Base-by-base conservation (phyloP, 64 coral and sea anemone genomes). In the Actinia tenebrosa region DNA sequence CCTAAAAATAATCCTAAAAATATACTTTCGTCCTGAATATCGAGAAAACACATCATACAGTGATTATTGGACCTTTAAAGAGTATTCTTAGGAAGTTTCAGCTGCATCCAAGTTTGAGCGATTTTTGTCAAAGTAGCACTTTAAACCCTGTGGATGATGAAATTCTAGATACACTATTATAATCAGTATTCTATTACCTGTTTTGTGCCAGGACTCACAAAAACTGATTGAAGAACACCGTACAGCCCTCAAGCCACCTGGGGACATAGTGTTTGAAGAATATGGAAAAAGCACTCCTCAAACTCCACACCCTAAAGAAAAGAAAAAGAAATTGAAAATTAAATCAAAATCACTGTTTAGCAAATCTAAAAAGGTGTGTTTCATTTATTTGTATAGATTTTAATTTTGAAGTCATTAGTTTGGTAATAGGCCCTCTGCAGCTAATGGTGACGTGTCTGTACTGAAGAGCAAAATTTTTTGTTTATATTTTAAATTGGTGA, bases 311-410 rank as follows among this genome's bases (percentile, higher is more conserved):
- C 84, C 88, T 17, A 83, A 90, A 45, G 63, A 77, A 1, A 66
- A 45, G 18, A 90, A 88, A 58, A 84, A 92, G 19, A 88, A 88
- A 56, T 56, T 18, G 7, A 92, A 62, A 55, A 71, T 43, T 4
- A 54, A 77, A 15, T 30, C 26, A 0, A 75, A 75, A 75, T 66
- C 61, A 64, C 63, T 96, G 23, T 84, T 85, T 80, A 53, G 88
- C 4, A 90, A 88, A 80, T 52, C 58, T 58, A 96, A 93, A 89
- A 93, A 96, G 84, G 88, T 90, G 77, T 30, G 72, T 60, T 45
- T 37, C 0, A 37, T 37, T 37, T 54, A 4, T 26, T 52, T 54
- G 10, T 75, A 13, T 75, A 13, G 1, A 75, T 10, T 9, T 61
- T 20, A 66, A 66, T 20, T n/a, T 3, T n/a, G 15, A n/a, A 66